Evolutionary conservation across 2,113 vertebrate genomes (phyloP), one percentile per base, ranked within the genome.

Genomic region (Entelurus aequoreus): DNA sequence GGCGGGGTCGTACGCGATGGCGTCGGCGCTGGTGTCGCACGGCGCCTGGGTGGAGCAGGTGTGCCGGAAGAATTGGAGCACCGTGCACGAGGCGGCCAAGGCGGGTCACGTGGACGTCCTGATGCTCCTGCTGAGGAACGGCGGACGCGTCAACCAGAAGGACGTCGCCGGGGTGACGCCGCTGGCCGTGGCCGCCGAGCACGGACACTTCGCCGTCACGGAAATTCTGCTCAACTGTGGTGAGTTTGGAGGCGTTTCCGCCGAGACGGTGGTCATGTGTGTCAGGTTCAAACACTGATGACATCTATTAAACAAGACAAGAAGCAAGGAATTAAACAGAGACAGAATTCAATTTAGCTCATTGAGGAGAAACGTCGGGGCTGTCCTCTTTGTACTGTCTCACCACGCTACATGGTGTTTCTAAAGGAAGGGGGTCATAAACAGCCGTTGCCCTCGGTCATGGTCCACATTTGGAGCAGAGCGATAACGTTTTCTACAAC

Each of bases 141-240:
- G 91, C 5, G 92, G 88, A n/a, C 85, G 74, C 0, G 84, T 90
- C 0, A 88, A 91, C 70, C 79, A 90, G 49, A 88, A 38, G 69
- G 92, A 93, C 5, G 79, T 80, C 3, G 90, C 87, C 6, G 93
- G 94, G 9, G 86, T 89, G 48, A 95, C 91, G 0, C 91, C 92
- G 0, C 67, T 96, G 10, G 90, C 91, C 0, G 87, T 92, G 19
- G 90, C 83, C 0, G 91, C 94, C 1, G 91, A 92, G 64, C 77
- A 88, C 0, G 92, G 91, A 35, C 88, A 94, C 58, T 85, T 81
- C 48, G 88, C 91, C n/a, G 77, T 92, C 57, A 54, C 92, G 10
- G 91, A 94, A 59, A 88, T 94, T 57, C 86, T 95, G 12, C 90
- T 94, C 67, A 90, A 91, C 82, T 93, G 89, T 80, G 91, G 91